These are phyloP conservation scores for Schizotus pectinicornis DNA, from an alignment of 2,888 invertebrate species.

Conservation along the genomic window DNA sequence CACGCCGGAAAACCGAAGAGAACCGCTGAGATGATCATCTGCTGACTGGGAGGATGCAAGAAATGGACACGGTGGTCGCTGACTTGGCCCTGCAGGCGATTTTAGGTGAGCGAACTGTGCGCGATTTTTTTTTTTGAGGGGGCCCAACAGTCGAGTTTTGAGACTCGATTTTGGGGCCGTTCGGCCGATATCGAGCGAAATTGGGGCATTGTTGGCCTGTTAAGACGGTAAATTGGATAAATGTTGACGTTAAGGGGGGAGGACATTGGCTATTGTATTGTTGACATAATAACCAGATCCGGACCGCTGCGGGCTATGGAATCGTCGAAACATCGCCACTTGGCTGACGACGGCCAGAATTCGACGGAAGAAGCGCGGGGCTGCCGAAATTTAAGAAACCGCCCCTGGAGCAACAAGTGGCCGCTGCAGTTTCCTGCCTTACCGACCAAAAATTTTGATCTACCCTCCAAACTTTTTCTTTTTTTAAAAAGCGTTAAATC, in stretches of 20 bases:
- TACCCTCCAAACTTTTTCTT: not conserved
- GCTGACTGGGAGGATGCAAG: slow-evolving; percentile 28
- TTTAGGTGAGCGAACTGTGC: slow-evolving; percentile 47
- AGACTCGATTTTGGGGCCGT: not conserved
- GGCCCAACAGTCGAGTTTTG: no score
- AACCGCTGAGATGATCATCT: slow-evolving; percentile 36
- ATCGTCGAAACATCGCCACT: no score
- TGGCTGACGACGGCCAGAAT: no score
- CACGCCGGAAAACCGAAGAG: no score
- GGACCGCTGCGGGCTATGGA: not conserved
- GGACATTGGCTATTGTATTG: slow-evolving; percentile 31
- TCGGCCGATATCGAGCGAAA: not conserved
- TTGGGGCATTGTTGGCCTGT: slow-evolving; percentile 31
- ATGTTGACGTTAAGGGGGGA: slow-evolving; percentile 33
- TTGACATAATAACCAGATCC: slow-evolving; percentile 30
- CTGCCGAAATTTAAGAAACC: no score
- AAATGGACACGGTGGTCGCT: slow-evolving; percentile 52
- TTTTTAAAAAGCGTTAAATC: no score
- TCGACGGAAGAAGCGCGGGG: no score
- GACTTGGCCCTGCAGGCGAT: slow-evolving; percentile 54
- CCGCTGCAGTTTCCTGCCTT: not conserved
- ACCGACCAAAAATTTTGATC: not conserved
- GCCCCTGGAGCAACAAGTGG: no score
- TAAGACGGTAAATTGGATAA: slow-evolving; percentile 35
- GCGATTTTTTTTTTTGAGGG: not conserved